Evolutionary conservation across 2,113 vertebrate species (phyloP), one percentile per base, ranked within the genome.

Genomic region (Bufo bufo): DNA sequence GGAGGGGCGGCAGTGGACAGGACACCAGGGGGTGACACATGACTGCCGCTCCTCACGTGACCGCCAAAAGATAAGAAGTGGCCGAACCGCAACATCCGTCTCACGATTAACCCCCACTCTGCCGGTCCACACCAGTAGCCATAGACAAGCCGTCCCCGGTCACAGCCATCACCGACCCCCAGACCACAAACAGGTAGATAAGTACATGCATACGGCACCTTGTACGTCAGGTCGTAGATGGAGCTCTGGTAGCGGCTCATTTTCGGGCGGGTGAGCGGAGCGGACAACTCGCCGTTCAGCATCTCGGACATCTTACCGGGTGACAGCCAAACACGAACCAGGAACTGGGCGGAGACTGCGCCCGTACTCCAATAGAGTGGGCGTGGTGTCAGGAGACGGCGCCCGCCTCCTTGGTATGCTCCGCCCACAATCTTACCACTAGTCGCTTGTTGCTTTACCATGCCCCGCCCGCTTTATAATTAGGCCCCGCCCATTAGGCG

Each of bases 191-290:
- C 33, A 33, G 33, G 33, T 33, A 33, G 33, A 1, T 33, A 33
- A 33, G 33, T 33, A 33, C 33, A 33, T 33, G 33, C 43, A 47
- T 16, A 71, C 77, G 20, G 63, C 75, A 87, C 85, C 85, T 87
- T 87, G 63, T 52, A 87, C 14, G 49, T 58, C 77, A 58, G 14
- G 6, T 87, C 77, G 61, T 20, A 80, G 49, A 65, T 10, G 47
- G n/a, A 1, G 54, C 7, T 63, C 19, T 8, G 50, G 13, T 14
- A 69, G 3, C 43, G n/a, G 23, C 13, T 17, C 17, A 69, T 6
- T 0, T 3, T 11, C 4, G 1, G 12, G 59, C n/a, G 4, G 61
- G 6, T 33, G 1, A 52, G 45, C 10, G 43, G 6, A 8, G 9
- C 4, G 9, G 52, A 4, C 17, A 23, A 45, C 0, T 19, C n/a